Base-by-base conservation (phyloP, 2,888 invertebrate species). In the Conchocele bisecta region DNA sequence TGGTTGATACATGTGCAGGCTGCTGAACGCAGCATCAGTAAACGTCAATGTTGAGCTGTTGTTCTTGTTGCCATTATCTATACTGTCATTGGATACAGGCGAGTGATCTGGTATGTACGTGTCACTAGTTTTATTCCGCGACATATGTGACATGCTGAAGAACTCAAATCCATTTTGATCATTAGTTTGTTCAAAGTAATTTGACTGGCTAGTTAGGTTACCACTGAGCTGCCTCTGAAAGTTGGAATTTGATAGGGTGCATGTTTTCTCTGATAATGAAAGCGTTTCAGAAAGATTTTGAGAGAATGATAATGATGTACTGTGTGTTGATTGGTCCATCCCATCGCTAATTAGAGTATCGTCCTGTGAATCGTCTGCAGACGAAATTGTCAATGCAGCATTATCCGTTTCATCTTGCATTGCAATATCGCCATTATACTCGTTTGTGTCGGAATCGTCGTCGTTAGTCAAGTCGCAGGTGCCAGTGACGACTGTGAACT, bases 1-100 rank as follows among this genome's bases (percentile, higher is more conserved):
- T 41, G 77, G 77, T 33, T 77, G 77, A 57, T 77, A 77, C 67
- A 70, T 73, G 24, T 66, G 48, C 28, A 60, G 68, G 26, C 65
- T 67, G 28, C 59, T 64, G 15, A 60, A 51, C 9, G 20, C 31
- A 7, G 22, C 51, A n/a, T n/a, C n/a, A n/a, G n/a, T n/a, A n/a
- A n/a, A n/a, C n/a, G n/a, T n/a, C n/a, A n/a, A n/a, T n/a, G n/a
- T n/a, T 13, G 51, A 51, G 13, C 17, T 51, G 31, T 20, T 51
- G 13, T 60, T 59, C 15, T 22, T 31, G 39, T 46, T 50, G 9
- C 48, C 54, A 28, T 48, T 39, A 54, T 39, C 54, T 15, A 33
- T 54, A 22, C 56, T 60, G 15, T 65, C 71, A 41, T 64, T 64
- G 6, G 72, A 72, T 17, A 72, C 60, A 24, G 60, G 75, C 33